phyloP scores from a whole-genome alignment of 1,140 invertebrate genomes.

The Augochlora pura region DNA sequence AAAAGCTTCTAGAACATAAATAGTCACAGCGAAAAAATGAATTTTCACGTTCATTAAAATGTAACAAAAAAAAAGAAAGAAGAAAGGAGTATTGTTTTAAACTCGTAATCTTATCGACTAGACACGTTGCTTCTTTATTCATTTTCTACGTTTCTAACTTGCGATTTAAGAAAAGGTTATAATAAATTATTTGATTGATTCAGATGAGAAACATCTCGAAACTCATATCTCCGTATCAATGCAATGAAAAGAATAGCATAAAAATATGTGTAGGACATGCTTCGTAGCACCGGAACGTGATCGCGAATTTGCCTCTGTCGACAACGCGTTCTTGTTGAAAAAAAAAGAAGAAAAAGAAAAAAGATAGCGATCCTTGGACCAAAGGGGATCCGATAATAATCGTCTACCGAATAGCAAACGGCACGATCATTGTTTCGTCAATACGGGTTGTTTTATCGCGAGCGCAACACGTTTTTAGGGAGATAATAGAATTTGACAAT shows the following conservation, averaged over 20 bases:
- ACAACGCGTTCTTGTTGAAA: background rate
- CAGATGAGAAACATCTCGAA: constrained; percentile 13
- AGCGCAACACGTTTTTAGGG: constrained; percentile 49
- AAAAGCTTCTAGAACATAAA: background rate
- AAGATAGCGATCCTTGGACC: background rate
- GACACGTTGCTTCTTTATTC: constrained; percentile 8
- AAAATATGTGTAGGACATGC: constrained; percentile 29
- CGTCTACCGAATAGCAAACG: background rate
- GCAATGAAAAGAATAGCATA: constrained; percentile 12
- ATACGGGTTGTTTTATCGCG: constrained; percentile 42
- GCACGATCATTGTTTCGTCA: constrained; percentile 6
- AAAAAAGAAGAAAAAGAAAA: too few relatives aligned
- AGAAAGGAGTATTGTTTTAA: background rate
- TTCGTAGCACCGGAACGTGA: background rate
- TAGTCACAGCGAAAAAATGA: background rate
- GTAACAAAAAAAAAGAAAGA: background rate
- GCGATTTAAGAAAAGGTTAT: constrained; percentile 33
- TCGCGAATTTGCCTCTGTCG: background rate
- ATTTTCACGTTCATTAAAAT: constrained; percentile 17
- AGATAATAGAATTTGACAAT: constrained; percentile 67
- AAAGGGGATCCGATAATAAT: background rate
- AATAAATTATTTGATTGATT: constrained; percentile 51
- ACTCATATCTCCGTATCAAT: constrained; percentile 15
- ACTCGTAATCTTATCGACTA: background rate
- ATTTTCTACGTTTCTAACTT: constrained; percentile 50